These are phyloP conservation scores for Sweltsa coloradensis DNA, from an alignment of 1,140 invertebrate genomes.

Conservation along the genomic window DNA sequence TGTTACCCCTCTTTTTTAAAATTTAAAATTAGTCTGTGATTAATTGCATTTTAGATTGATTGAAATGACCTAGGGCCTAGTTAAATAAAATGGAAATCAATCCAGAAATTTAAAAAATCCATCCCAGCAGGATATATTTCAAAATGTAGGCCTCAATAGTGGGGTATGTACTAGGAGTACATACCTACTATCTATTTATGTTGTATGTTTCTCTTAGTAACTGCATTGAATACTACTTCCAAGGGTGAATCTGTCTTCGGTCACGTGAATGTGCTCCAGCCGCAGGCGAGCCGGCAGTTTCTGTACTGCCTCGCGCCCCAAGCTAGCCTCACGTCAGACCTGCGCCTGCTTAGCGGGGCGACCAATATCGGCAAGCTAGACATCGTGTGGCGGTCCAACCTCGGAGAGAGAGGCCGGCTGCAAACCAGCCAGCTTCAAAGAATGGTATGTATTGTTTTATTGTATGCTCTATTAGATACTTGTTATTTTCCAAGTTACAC, in stretches of 20 bases:
- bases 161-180: background rate
- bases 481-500: too few relatives aligned
- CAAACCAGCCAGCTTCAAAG: slow-evolving; percentile 91
- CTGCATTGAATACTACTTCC: slow-evolving; percentile 47
- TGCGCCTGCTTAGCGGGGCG: slow-evolving; percentile 61
- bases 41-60: too few relatives aligned
- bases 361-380: slow-evolving; percentile 93
- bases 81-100: too few relatives aligned
- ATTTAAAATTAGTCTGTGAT: too few relatives aligned
- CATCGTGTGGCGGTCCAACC: slow-evolving; percentile 92
- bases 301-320: slow-evolving; percentile 81
- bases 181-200: slow-evolving; percentile 3
- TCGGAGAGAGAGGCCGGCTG: slow-evolving; percentile 86
- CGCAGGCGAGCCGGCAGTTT: slow-evolving; percentile 76
- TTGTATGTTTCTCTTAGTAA: slow-evolving; percentile 32
- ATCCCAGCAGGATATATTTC: too few relatives aligned
- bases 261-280: slow-evolving; percentile 66
- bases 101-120: too few relatives aligned
- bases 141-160: too few relatives aligned
- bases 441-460: slow-evolving; percentile 42
- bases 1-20: too few relatives aligned
- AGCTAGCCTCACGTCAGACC: slow-evolving; percentile 55
- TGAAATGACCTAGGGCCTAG: too few relatives aligned
- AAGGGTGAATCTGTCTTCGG: slow-evolving; percentile 68
- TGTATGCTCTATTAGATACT: too few relatives aligned